These are phyloP conservation scores for Ectropis grisescens DNA, from an alignment of 1,140 invertebrate genomes.

Conservation along the genomic window DNA sequence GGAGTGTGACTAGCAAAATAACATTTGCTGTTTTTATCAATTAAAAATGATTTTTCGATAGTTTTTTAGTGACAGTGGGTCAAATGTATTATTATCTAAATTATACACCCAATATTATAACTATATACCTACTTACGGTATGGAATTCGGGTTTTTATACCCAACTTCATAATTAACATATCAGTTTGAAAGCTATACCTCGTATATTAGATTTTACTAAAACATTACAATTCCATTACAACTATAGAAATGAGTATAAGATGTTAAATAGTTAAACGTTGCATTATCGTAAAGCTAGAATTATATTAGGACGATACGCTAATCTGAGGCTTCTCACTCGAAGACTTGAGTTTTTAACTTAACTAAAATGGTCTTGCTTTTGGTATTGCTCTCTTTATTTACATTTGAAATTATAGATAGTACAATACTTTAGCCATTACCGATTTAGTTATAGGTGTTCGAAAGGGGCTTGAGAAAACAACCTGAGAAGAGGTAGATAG, in stretches of 20 bases:
- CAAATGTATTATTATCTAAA: slow-evolving; percentile 20
- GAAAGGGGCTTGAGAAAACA: no score
- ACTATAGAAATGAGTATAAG: slow-evolving; percentile 55
- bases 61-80: slow-evolving; percentile 61
- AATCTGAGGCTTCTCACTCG: no score
- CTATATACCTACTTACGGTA: slow-evolving; percentile 48
- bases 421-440: no score
- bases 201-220: no score
- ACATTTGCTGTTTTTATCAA: slow-evolving; percentile 54
- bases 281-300: slow-evolving; percentile 33
- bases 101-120: slow-evolving; percentile 37
- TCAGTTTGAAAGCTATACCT: no score
- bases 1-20: slow-evolving; percentile 67
- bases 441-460: no score
- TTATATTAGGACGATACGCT: no score
- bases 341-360: no score
- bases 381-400: no score
- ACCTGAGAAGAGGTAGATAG: no score
- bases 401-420: no score
- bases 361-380: no score
- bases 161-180: slow-evolving; percentile 20
- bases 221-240: slow-evolving; percentile 27
- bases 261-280: slow-evolving; percentile 38
- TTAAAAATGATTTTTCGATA: slow-evolving; percentile 31
- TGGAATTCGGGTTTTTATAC: slow-evolving; percentile 38